Evolutionary conservation across 23 tunicate species (phyloP), one percentile per base, ranked within the genome.

Genomic region (Pegea sp.): DNA sequence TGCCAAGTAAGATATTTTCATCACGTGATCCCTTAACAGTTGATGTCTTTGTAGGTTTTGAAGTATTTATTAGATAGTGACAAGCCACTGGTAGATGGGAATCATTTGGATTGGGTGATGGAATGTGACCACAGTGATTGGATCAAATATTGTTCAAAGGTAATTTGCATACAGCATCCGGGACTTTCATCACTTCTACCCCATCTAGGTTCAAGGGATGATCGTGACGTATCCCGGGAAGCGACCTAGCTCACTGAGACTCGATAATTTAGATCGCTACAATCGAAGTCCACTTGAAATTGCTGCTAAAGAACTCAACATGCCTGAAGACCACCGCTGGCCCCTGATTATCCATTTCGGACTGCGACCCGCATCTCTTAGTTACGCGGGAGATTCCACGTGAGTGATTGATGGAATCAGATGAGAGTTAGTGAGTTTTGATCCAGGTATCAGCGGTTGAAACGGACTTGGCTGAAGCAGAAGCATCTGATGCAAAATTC

Each of bases 301-400:
- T n/a, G 21, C 54, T 3, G 43, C 26, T 23, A 26, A 60, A 5
- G 58, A 64, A 28, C 42, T 33, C 5, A 23, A 44, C 44, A 60
- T 42, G 6, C 62, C 68, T 27, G 75, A 63, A 24, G 46, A 38
- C 46, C 73, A 78, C 21, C 75, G 79, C 4, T 91, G 63, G 43
- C 99, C 99, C 5, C 28, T 75, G 68, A 78, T 91, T 24, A 69
- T 91, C 16, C 99, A 91, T 49, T 91, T 91, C 43, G 99, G 99
- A 26, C 63, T 91, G 18, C 67, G 99, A 24, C 99, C 99, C 1
- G 99, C 99, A 20, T 72, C 68, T 33, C 48, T 91, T 30, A 91
- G 99, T 46, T 91, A 91, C 33, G 92, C 92, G 3, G 99, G 99
- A 18, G 99, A 91, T 38, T 93, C 99, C 0, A 71, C 71, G 84